These are phyloP conservation scores for Taenioides sp. DNA, from an alignment of 2,797 vertebrate species.

Conservation along the genomic window DNA sequence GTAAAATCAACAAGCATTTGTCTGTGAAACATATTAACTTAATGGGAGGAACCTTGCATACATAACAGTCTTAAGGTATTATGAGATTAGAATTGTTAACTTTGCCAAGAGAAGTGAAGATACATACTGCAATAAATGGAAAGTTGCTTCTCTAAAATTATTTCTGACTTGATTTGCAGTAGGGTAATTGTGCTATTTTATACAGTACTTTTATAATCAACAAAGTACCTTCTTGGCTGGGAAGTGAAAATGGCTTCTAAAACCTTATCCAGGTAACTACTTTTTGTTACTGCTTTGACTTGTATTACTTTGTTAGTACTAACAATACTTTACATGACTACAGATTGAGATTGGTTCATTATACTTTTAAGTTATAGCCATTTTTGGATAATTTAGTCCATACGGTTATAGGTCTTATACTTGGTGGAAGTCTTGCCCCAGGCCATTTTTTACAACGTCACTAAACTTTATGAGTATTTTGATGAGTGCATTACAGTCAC, in stretches of 20 bases:
- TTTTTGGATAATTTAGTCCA: not conserved
- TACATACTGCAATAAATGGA: not conserved
- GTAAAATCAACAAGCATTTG: constrained; percentile 38
- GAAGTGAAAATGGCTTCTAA: not conserved
- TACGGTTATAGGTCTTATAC: not conserved
- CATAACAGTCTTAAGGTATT: constrained; percentile 16
- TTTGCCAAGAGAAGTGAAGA: not conserved
- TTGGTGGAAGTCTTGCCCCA: constrained; percentile 3
- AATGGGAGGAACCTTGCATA: constrained; percentile 40
- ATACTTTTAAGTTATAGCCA: not conserved
- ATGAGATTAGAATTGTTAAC: not conserved
- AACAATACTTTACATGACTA: not conserved
- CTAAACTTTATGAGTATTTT: constrained; percentile 4
- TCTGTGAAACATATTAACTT: constrained; percentile 36
- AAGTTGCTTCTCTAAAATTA: not conserved
- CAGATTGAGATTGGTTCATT: no score
- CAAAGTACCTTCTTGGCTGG: not conserved
- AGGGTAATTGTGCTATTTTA: not conserved
- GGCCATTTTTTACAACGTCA: constrained; percentile 1
- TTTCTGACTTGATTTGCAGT: not conserved
- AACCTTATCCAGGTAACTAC: not conserved
- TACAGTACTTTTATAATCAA: not conserved
- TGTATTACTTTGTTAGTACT: not conserved
- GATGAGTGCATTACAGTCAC: not conserved
- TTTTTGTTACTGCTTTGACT: not conserved